Base-by-base conservation (phyloP, 2,888 invertebrate species). In the Eudasyphora cyanicolor region DNA sequence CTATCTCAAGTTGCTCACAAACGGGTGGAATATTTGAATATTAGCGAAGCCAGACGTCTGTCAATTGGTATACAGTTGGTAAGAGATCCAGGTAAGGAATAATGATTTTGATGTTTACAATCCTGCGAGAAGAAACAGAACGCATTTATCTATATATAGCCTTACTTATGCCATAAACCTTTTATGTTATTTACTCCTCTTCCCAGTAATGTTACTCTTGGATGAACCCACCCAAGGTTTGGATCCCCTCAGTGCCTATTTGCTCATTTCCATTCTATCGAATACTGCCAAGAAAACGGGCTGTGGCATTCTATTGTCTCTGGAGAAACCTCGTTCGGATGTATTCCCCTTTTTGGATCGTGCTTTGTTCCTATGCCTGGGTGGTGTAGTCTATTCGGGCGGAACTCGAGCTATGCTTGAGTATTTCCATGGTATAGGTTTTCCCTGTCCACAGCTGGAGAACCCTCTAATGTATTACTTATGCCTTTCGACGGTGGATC, bases 381-480 rank as follows among this genome's bases (percentile, higher is more conserved):
- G 97, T 0, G 97, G 98, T 88, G 96, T 98, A 35, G 98, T 98
- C 3, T 97, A 97, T 91, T 96, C 96, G 0, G 98, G 98, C 0
- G 96, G 97, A 10, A 98, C 98, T 0, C 94, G 97, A 74, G 96
- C 97, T 87, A 96, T 99, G 94, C 93, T 99, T 82, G 97, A 97
- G 89, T 99, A 99, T 92, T 99, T 99, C 92, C 96, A 97, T 77
- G 96, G 96, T 85, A 97, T 99, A 86, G 99, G 99, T 1, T 98
- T 98, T 91, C 98, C 98, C 0, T 99, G 99, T 91, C 99, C 99
- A 0, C 97, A 98, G 90, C 93, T 98, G 69, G 99, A 99, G 90
- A 99, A 99, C 92, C 99, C 99, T 0, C 93, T 99, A n/a, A 98
- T 98, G 96, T 99, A 98, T 92, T 99, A 98, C 90, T 93, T 94